A percentile compares a stretch with the other conserved stretches of the same genome.
Conservation (phyloP, 1,140 invertebrate genomes). For the Penaeus vannamei region DNA sequence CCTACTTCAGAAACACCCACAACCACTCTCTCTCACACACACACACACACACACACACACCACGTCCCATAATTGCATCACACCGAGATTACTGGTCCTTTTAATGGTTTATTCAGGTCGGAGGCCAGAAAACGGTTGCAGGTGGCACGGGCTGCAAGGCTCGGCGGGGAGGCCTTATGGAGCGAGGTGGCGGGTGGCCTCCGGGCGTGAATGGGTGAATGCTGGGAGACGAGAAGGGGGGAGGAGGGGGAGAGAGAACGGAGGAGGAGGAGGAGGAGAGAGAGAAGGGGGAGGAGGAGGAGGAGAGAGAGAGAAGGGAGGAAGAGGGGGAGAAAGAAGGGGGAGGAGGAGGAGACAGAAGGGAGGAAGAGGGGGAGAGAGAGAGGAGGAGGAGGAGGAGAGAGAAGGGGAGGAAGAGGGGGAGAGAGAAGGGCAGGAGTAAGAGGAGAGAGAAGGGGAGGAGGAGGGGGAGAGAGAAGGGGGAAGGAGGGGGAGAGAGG, state of each 20-base stretch:
- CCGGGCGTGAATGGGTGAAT: too few relatives aligned
- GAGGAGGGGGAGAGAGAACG: background rate
- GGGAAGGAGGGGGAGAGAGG: conserved; percentile 34
- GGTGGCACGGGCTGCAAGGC: too few relatives aligned
- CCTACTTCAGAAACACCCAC: too few relatives aligned
- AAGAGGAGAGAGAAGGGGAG: background rate
- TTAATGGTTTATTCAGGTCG: too few relatives aligned
- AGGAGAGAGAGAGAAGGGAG: background rate
- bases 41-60: too few relatives aligned
- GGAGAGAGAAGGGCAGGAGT: conserved; percentile 9
- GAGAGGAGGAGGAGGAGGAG: background rate
- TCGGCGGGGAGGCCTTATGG: too few relatives aligned
- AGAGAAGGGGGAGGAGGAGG: background rate
- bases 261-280: background rate
- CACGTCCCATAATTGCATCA: too few relatives aligned
- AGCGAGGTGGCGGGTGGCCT: too few relatives aligned
- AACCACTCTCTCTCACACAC: too few relatives aligned
- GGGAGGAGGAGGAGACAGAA: background rate
- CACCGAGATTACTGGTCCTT: too few relatives aligned
- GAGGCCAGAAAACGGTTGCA: too few relatives aligned
- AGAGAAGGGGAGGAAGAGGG: conserved; percentile 16
- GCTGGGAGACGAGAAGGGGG: too few relatives aligned
- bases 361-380: background rate
- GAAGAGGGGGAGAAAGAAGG: background rate
- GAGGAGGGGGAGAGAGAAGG: background rate